A percentile compares a stretch with the other conserved stretches of the same genome.
These are phyloP conservation scores for Uloborus diversus DNA, from an alignment of 1,140 invertebrate genomes.

Conservation along the genomic window DNA sequence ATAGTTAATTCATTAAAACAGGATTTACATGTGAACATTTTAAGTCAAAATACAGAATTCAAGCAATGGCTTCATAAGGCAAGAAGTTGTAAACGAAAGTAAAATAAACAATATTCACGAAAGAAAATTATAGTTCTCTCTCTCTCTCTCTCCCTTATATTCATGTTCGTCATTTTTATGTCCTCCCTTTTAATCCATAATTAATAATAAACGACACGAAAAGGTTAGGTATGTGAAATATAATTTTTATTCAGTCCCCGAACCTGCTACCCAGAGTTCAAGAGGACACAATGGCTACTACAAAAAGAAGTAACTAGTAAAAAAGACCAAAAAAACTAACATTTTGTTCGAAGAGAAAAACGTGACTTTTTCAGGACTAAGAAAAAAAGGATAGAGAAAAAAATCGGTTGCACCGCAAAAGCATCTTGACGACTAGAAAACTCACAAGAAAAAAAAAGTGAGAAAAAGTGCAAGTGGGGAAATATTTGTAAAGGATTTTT, in stretches of 20 bases:
- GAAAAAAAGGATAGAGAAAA: background rate
- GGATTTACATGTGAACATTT: too few species aligned
- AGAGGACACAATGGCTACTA: slow-evolving; percentile 5
- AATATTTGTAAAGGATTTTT: slow-evolving; percentile 53
- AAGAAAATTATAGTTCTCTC: too few species aligned
- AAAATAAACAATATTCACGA: too few species aligned
- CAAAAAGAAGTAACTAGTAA: background rate
- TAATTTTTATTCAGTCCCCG: background rate
- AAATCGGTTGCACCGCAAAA: slow-evolving; percentile 12
- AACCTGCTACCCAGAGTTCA: slow-evolving; percentile 1
- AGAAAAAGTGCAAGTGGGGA: slow-evolving; percentile 50
- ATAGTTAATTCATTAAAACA: too few species aligned
- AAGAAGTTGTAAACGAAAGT: too few species aligned
- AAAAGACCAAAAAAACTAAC: slow-evolving; percentile 8
- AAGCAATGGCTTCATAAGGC: too few species aligned
- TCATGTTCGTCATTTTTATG: background rate
- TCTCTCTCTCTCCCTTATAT: background rate
- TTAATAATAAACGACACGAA: background rate
- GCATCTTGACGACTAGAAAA: background rate
- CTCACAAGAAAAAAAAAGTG: slow-evolving; percentile 3
- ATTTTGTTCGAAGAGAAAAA: slow-evolving; percentile 48
- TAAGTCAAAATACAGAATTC: too few species aligned
- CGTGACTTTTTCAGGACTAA: slow-evolving; percentile 40
- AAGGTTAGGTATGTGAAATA: background rate
- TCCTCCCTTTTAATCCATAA: background rate